phyloP scores from a whole-genome alignment of 2,797 vertebrate species.

The Hippoglossus hippoglossus region DNA sequence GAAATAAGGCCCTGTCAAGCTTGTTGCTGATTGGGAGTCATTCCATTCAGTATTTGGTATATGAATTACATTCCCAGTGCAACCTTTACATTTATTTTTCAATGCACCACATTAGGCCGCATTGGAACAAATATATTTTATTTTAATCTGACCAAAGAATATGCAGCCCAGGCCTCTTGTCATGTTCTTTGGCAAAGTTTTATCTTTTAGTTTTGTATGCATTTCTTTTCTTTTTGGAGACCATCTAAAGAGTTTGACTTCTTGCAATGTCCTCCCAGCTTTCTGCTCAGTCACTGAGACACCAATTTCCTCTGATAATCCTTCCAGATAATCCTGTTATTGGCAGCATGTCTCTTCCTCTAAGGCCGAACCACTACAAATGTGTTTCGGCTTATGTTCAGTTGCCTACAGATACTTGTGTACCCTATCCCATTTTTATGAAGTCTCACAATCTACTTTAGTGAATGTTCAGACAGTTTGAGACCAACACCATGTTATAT shows the following conservation, averaged over 20 bases:
- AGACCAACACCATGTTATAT: background rate
- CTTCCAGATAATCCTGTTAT: conserved; percentile 3
- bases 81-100: background rate
- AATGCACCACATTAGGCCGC: background rate
- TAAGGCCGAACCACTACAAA: background rate
- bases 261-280: background rate
- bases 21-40: too few species aligned
- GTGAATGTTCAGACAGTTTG: background rate
- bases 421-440: background rate
- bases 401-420: background rate
- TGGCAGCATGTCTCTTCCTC: background rate
- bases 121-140: too few species aligned
- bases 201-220: background rate
- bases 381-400: background rate
- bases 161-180: background rate
- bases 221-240: background rate
- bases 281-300: conserved; percentile 5
- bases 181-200: background rate
- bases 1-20: too few species aligned
- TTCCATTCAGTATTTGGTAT: too few species aligned
- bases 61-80: too few species aligned
- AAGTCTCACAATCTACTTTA: background rate
- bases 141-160: background rate
- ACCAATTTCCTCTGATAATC: conserved; percentile 1
- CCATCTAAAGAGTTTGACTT: background rate